Evolutionary conservation across 2,888 invertebrate genomes (phyloP).

Genomic region (Machimus atricapillus): DNA sequence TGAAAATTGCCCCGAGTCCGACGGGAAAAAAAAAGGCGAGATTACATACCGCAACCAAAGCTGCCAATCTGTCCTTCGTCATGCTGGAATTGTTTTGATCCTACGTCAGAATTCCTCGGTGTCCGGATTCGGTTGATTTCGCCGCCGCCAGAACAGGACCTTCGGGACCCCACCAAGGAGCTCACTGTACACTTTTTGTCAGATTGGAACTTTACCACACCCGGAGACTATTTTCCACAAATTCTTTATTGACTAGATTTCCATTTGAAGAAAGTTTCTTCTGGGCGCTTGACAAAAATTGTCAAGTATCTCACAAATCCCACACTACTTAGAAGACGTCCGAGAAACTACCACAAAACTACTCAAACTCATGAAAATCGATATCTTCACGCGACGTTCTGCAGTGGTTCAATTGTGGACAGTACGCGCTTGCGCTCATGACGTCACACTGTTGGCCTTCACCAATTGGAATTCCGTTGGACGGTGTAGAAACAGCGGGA

Average conservation of each 20-base stretch:
- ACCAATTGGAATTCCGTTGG: neutral
- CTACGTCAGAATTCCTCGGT: constrained; percentile 10
- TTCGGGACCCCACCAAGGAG: neutral
- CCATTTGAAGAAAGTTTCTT: constrained; percentile 26
- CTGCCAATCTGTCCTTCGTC: constrained; percentile 98
- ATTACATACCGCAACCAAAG: constrained; percentile 87
- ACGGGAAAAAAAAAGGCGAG: neutral
- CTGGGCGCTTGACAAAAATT: constrained; percentile 1
- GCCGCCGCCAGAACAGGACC: constrained; percentile 8
- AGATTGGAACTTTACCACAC: constrained; percentile 13
- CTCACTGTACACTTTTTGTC: constrained; percentile 10
- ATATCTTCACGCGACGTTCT: constrained; percentile 48
- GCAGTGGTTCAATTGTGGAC: constrained; percentile 45
- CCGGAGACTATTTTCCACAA: neutral
- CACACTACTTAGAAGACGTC: constrained; percentile 42
- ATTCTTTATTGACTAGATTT: constrained; percentile 20
- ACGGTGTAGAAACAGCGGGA: neutral
- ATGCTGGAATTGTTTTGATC: constrained; percentile 65
- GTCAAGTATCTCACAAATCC: constrained; percentile 27
- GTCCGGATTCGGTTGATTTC: neutral
- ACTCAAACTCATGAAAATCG: constrained; percentile 46
- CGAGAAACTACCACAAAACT: constrained; percentile 34
- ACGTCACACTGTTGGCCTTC: constrained; percentile 41
- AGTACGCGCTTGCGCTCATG: constrained; percentile 45
- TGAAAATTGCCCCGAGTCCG: neutral